Evolutionary conservation across 2,888 invertebrate species (phyloP), one percentile per base, ranked within the genome.

Genomic region (Ischnus inquisitorius): DNA sequence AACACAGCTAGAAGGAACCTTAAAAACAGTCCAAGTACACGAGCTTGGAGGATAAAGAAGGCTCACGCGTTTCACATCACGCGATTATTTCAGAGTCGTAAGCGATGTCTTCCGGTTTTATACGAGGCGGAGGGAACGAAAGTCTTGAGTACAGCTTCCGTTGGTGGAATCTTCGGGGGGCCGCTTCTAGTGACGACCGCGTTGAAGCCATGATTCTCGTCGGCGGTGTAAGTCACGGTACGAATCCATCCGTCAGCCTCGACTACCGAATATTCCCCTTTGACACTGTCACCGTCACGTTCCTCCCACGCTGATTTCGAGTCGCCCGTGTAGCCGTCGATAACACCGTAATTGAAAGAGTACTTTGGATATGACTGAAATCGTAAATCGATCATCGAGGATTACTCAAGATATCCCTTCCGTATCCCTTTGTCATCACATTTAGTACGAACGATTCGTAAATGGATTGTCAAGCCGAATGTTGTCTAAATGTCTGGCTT

Each of bases 291-390:
- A 4, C 92, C 92, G 28, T 92, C 89, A 4, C 92, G 87, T 71
- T 92, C 91, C 68, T 92, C 92, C 92, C 92, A 92, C 2, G 91
- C 92, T 1, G 92, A 90, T 72, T 92, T 92, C 0, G 91, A 89
- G 39, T 92, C 92, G 0, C 92, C 92, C 0, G 92, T 92, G 67
- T 89, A 90, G 6, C 92, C 92, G 34, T 92, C 92, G 6, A 90
- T 84, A 1, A 92, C 92, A 0, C 92, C 92, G 65, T 92, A 92
- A 75, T 91, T 92, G 78, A 91, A 92, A 2, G 92, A 90, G 34
- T 92, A 92, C 69, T 85, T 91, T 12, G 91, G 91, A 82, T 92
- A 89, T 4, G 87, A 79, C 90, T 91, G 41, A 48, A 83, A 75
- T 28, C 1, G 25, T 60, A 1, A 60, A 22, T 10, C 10, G 22